These are phyloP conservation scores for Stichopus chloronotus DNA, from an alignment of 35 echinoderm and acorn worm species.

Conservation along the genomic window DNA sequence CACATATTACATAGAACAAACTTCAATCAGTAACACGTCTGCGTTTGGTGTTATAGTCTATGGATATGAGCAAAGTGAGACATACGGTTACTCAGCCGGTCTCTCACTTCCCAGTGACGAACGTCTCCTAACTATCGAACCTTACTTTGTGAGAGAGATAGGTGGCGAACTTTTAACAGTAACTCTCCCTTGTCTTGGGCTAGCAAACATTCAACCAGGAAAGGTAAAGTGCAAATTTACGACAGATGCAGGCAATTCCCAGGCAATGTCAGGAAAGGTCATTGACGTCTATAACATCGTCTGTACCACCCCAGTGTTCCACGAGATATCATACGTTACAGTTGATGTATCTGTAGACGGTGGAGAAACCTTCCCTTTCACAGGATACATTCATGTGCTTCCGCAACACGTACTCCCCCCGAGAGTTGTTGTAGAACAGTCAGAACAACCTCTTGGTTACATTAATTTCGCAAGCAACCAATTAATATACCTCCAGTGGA, in stretches of 20 bases:
- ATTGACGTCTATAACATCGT: conserved; percentile 31
- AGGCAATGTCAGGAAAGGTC: not conserved
- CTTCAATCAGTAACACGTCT: not conserved
- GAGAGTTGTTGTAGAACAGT: conserved; percentile 33
- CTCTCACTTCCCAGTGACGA: conserved; percentile 65
- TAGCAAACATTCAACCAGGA: not conserved
- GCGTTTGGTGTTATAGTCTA: conserved; percentile 73
- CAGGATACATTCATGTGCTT: conserved; percentile 58
- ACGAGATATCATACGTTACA: conserved; percentile 22
- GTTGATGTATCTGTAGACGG: conserved; percentile 63
- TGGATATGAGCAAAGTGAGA: conserved; percentile 64
- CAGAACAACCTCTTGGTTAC: not conserved
- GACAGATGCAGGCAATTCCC: conserved; percentile 43
- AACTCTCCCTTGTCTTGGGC: conserved; percentile 70
- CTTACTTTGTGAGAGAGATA: conserved; percentile 65
- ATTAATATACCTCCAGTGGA: not conserved
- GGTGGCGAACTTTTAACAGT: conserved; percentile 60
- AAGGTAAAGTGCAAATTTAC: conserved; percentile 45
- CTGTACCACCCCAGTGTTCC: conserved; percentile 66
- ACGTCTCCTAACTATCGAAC: conserved; percentile 53
- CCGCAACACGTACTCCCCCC: conserved; percentile 61
- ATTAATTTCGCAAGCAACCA: not conserved
- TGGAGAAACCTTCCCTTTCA: conserved; percentile 62
- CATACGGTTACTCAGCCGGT: conserved; percentile 70
- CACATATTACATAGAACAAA: conserved; percentile 73